phyloP scores from a whole-genome alignment of 2,113 vertebrate genomes.

The Prinia subflava region DNA sequence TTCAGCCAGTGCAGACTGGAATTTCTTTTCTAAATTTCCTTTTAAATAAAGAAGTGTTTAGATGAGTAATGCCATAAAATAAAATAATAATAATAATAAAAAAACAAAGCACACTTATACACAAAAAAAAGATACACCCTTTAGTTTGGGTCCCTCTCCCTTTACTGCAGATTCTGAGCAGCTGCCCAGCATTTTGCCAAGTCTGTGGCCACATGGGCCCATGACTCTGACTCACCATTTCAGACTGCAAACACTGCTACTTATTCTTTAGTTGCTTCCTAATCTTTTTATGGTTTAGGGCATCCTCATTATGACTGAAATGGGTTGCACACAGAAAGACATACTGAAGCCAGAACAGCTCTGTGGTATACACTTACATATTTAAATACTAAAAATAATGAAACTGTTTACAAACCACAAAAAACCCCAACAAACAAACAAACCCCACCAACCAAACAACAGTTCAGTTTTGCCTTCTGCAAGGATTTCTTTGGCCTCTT shows the following conservation, averaged over 20 bases:
- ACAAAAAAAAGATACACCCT: background rate
- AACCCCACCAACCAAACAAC: background rate
- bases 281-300: background rate
- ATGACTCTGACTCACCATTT: constrained; percentile 37
- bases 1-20: background rate
- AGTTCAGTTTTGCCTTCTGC: background rate
- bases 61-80: background rate
- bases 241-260: background rate
- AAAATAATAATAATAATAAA: too few relatives aligned
- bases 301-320: background rate
- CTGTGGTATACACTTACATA: background rate
- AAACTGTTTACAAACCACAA: background rate
- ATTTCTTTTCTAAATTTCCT: background rate
- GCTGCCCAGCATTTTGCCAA: background rate
- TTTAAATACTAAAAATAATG: background rate
- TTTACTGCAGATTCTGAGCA: background rate
- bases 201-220: background rate
- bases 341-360: background rate
- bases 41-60: background rate
- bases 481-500: background rate
- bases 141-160: background rate
- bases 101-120: too few relatives aligned
- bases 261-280: background rate
- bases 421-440: background rate
- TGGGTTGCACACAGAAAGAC: background rate